Conservation (phyloP, 92 coral and sea anemone genomes). For the Nematostella vectensis region DNA sequence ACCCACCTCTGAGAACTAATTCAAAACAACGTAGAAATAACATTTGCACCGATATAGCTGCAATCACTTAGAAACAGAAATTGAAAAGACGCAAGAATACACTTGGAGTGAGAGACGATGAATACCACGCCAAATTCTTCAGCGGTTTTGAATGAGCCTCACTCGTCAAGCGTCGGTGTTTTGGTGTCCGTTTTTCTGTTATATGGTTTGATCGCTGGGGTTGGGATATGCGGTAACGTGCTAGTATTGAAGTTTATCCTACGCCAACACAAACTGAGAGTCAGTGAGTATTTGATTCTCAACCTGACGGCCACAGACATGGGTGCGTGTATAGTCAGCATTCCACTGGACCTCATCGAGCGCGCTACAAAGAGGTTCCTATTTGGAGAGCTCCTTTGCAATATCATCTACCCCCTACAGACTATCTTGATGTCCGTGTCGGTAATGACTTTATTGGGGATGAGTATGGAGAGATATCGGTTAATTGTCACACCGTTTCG, state of each 20-base stretch:
- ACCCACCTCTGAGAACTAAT: too few species aligned
- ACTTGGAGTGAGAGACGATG: too few species aligned
- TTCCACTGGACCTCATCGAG: constrained; percentile 33
- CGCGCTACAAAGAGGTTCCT: constrained; percentile 28
- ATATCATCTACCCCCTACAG: constrained; percentile 41
- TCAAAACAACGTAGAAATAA: too few species aligned
- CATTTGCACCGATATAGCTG: too few species aligned
- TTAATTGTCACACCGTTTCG: constrained; percentile 40
- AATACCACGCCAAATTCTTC: too few species aligned
- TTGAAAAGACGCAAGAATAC: too few species aligned
- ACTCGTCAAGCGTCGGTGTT: constrained; percentile 6
- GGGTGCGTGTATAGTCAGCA: constrained; percentile 34
- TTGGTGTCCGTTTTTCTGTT: constrained; percentile 15
- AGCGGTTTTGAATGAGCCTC: too few species aligned
- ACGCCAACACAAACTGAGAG: constrained; percentile 14
- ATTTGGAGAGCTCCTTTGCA: constrained; percentile 42
- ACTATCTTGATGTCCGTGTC: constrained; percentile 38
- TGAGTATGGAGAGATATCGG: constrained; percentile 46
- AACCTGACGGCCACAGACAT: constrained; percentile 43
- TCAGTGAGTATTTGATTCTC: constrained; percentile 45
- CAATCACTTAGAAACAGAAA: too few species aligned
- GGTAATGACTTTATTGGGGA: constrained; percentile 35
- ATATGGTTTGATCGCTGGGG: constrained; percentile 16
- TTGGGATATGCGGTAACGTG: constrained; percentile 33
- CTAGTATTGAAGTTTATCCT: constrained; percentile 43